These are phyloP conservation scores for Polypedilum vanderplanki DNA, from an alignment of 1,140 invertebrate species.

Conservation along the genomic window DNA sequence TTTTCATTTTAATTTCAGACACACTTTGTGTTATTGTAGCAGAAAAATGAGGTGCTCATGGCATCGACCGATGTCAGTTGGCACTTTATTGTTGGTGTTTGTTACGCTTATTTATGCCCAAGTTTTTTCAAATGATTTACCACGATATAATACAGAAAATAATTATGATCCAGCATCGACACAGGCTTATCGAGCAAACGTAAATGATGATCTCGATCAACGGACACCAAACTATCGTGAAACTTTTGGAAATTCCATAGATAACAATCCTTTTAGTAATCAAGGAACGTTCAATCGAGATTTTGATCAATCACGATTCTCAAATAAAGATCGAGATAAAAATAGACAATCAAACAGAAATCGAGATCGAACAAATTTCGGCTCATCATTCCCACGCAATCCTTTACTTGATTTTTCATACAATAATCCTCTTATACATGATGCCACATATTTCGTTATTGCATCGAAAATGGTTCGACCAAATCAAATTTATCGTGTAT, in stretches of 20 bases:
- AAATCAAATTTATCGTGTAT: slow-evolving; percentile 75
- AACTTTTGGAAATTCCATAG: slow-evolving; percentile 20
- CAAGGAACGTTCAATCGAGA: background rate
- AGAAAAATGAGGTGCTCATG: background rate
- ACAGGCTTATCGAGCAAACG: background rate
- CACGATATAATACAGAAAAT: background rate
- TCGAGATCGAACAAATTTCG: background rate
- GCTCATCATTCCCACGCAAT: background rate
- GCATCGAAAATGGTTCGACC: slow-evolving; percentile 79
- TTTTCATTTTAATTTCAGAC: background rate
- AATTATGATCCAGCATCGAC: background rate
- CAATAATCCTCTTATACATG: slow-evolving; percentile 9
- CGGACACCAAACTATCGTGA: background rate
- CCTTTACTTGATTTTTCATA: background rate
- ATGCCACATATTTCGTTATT: slow-evolving; percentile 72
- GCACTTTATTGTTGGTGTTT: background rate
- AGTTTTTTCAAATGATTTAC: background rate
- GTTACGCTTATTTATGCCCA: background rate
- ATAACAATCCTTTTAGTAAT: slow-evolving; percentile 5
- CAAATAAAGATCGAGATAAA: background rate
- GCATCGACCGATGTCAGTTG: background rate
- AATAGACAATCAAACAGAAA: background rate
- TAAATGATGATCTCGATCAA: slow-evolving; percentile 6
- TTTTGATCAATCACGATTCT: background rate
- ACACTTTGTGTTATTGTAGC: background rate